phyloP scores from a whole-genome alignment of 2,797 vertebrate species.

The Premnoplex brunnescens region DNA sequence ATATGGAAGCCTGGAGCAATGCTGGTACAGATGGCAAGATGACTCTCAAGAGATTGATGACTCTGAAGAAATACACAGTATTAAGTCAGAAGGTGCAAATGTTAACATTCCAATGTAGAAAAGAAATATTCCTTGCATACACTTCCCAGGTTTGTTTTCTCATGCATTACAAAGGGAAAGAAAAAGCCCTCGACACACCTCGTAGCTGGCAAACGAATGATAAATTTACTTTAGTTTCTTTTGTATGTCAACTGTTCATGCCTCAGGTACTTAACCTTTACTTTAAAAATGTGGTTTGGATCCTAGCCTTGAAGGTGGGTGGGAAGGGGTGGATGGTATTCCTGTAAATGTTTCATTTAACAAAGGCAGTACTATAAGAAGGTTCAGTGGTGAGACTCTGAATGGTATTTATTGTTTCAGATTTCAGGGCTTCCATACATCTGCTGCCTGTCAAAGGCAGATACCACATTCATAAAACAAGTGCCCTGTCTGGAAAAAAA shows the following conservation, averaged over 20 bases:
- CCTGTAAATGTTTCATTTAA: constrained; percentile 86
- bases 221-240: constrained; percentile 72
- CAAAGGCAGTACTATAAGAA: constrained; percentile 83
- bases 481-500: constrained; percentile 73
- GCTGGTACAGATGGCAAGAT: constrained; percentile 76
- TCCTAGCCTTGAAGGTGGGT: constrained; percentile 50
- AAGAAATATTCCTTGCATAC: constrained; percentile 74
- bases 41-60: constrained; percentile 78
- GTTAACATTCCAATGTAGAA: constrained; percentile 75
- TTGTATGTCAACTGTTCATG: constrained; percentile 74
- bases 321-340: constrained; percentile 78
- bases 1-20: constrained; percentile 77
- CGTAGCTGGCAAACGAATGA: constrained; percentile 62
- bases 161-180: constrained; percentile 66
- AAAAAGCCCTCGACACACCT: constrained; percentile 61
- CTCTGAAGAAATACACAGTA: constrained; percentile 77
- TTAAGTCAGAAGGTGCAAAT: constrained; percentile 79
- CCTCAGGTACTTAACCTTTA: constrained; percentile 78
- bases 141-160: constrained; percentile 72
- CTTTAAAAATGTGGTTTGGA: constrained; percentile 74
- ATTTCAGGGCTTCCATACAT: constrained; percentile 88
- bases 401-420: constrained; percentile 93
- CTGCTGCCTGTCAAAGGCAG: constrained; percentile 90
- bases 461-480: constrained; percentile 84
- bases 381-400: constrained; percentile 69